Evolutionary conservation across 2,797 vertebrate species (phyloP).

Genomic region (Gymnothorax javanicus): DNA sequence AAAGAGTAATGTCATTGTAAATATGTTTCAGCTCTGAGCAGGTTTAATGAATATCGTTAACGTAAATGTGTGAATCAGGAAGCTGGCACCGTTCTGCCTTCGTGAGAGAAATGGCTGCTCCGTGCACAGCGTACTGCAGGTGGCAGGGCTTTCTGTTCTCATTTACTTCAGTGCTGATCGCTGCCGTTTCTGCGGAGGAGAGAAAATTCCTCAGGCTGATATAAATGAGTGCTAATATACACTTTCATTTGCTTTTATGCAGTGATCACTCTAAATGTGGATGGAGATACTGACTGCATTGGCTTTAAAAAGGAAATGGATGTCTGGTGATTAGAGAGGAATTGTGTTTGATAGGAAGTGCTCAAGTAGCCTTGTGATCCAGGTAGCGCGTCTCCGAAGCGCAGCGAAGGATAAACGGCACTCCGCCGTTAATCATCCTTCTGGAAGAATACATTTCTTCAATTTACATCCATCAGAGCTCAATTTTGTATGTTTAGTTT

Average conservation of each 20-base stretch:
- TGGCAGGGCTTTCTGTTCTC: conserved; percentile 7
- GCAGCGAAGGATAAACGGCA: neutral
- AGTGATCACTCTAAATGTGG: conserved; percentile 35
- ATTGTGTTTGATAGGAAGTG: neutral
- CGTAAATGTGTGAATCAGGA: conserved; percentile 49
- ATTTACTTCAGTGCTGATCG: neutral
- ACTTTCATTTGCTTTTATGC: conserved; percentile 35
- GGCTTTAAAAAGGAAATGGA: conserved; percentile 40
- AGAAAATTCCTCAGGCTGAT: conserved; percentile 19
- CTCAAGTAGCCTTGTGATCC: neutral
- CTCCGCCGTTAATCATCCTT: neutral
- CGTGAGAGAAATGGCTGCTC: conserved; percentile 10
- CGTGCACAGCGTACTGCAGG: conserved; percentile 39
- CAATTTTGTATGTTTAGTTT: neutral
- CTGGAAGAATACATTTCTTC: neutral
- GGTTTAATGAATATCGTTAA: conserved; percentile 45
- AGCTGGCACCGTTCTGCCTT: conserved; percentile 1
- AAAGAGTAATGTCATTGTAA: conserved; percentile 27
- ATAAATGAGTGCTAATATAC: conserved; percentile 31
- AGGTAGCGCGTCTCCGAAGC: neutral
- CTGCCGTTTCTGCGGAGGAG: neutral
- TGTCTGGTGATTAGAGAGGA: conserved; percentile 2
- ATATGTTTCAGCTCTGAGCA: conserved; percentile 57
- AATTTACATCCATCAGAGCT: neutral
- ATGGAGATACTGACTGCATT: conserved; percentile 28